These are phyloP conservation scores for Zele albiditarsus DNA, from an alignment of 2,888 invertebrate genomes.

Conservation along the genomic window DNA sequence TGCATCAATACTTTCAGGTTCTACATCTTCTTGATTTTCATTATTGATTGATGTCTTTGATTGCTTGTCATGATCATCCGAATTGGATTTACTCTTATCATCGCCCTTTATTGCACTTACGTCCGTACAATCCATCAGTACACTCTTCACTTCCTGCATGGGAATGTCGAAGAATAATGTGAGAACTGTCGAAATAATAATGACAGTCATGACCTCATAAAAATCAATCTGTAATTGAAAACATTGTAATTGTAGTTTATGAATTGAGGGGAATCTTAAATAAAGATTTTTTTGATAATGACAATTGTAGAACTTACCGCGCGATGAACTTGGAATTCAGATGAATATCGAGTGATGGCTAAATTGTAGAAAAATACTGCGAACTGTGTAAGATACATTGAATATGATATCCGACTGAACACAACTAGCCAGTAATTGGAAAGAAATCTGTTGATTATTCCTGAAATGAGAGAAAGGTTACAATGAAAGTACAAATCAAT, in stretches of 20 bases:
- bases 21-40: slow-evolving; percentile 46
- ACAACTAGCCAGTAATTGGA: slow-evolving; percentile 76
- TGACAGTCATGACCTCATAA: slow-evolving; percentile 75
- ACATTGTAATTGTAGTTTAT: neutral
- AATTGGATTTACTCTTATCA: neutral
- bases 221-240: slow-evolving; percentile 75
- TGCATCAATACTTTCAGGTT: slow-evolving; percentile 37
- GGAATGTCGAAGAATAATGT: slow-evolving; percentile 81
- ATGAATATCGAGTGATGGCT: slow-evolving; percentile 77
- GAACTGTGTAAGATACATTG: slow-evolving; percentile 80
- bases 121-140: slow-evolving; percentile 69
- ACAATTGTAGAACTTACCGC: slow-evolving; percentile 74
- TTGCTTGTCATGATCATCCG: slow-evolving; percentile 7
- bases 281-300: neutral
- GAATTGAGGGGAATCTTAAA: no score
- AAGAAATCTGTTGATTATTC: slow-evolving; percentile 74
- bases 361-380: slow-evolving; percentile 80
- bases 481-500: no score
- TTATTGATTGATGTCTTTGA: slow-evolving; percentile 21
- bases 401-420: slow-evolving; percentile 80
- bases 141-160: slow-evolving; percentile 76
- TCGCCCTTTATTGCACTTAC: slow-evolving; percentile 22
- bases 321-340: slow-evolving; percentile 76
- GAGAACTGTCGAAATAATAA: slow-evolving; percentile 75
- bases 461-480: no score